phyloP scores from a whole-genome alignment of 2,797 vertebrate species.

The Hipposideros larvatus region DNA sequence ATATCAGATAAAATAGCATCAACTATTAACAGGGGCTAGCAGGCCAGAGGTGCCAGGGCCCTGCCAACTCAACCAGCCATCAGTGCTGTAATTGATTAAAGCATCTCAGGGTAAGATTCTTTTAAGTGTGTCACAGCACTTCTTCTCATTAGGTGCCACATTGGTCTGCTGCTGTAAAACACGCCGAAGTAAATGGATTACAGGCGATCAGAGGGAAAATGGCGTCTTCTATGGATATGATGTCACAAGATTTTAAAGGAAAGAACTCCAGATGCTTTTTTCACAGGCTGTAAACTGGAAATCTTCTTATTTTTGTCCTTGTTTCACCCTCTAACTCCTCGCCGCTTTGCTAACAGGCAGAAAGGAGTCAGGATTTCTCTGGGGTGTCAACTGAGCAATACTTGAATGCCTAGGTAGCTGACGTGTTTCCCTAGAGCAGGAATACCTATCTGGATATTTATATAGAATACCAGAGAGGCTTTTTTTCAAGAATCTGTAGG shows the following conservation, averaged over 20 bases:
- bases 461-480: background rate
- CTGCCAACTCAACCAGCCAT: constrained; percentile 47
- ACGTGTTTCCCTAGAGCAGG: background rate
- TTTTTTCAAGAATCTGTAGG: background rate
- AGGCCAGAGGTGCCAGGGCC: constrained; percentile 73
- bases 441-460: background rate
- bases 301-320: background rate
- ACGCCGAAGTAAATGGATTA: constrained; percentile 85
- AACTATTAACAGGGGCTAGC: constrained; percentile 68
- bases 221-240: constrained; percentile 16
- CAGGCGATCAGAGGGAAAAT: constrained; percentile 67
- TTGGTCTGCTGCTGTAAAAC: constrained; percentile 79
- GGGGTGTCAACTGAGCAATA: background rate
- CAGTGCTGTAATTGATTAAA: constrained; percentile 86
- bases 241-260: constrained; percentile 67
- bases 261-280: constrained; percentile 5
- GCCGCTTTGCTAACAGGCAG: background rate
- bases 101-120: constrained; percentile 78
- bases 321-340: background rate
- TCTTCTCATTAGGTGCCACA: constrained; percentile 78
- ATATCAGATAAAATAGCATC: constrained; percentile 81
- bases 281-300: background rate
- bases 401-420: background rate
- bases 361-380: background rate
- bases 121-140: constrained; percentile 67